These are phyloP conservation scores for Epinotia bilunana DNA, from an alignment of 2,888 invertebrate species.

Conservation along the genomic window DNA sequence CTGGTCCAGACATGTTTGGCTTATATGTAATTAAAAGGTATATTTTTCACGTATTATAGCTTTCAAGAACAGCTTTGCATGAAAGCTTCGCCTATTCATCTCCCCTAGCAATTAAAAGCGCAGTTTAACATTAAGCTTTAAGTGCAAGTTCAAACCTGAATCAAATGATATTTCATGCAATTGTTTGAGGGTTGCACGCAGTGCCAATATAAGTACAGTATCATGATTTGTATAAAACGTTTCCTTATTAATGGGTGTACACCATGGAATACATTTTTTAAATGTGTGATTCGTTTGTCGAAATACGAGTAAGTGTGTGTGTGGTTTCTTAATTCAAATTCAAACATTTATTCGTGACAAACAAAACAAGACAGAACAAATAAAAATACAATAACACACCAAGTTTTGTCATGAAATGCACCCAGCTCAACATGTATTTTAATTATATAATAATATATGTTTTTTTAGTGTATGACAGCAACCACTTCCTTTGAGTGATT, in stretches of 20 bases:
- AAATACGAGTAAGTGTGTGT: neutral
- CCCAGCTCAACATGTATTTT: too few species aligned
- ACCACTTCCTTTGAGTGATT: too few species aligned
- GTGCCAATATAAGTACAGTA: slow-evolving; percentile 9
- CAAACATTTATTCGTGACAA: too few species aligned
- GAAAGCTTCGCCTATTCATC: slow-evolving; percentile 16
- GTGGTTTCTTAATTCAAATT: too few species aligned
- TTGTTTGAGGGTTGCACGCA: slow-evolving; percentile 25
- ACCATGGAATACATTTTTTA: neutral
- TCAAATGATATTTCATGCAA: slow-evolving; percentile 35
- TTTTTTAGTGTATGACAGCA: too few species aligned
- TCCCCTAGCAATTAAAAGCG: slow-evolving; percentile 29
- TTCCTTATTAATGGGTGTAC: too few species aligned
- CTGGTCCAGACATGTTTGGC: neutral
- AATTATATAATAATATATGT: too few species aligned
- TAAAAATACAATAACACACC: too few species aligned
- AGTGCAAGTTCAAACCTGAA: slow-evolving; percentile 16
- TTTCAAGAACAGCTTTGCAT: neutral
- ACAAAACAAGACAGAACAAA: too few species aligned
- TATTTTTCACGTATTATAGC: neutral
- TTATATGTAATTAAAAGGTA: neutral
- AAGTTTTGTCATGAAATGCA: too few species aligned
- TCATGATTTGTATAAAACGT: neutral
- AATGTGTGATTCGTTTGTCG: neutral
- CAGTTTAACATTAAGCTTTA: slow-evolving; percentile 21